Percentiles rank a stretch among this genome's conserved stretches.
phyloP scores from a whole-genome alignment of 2,888 invertebrate species.

The Balanococcus diminutus region DNA sequence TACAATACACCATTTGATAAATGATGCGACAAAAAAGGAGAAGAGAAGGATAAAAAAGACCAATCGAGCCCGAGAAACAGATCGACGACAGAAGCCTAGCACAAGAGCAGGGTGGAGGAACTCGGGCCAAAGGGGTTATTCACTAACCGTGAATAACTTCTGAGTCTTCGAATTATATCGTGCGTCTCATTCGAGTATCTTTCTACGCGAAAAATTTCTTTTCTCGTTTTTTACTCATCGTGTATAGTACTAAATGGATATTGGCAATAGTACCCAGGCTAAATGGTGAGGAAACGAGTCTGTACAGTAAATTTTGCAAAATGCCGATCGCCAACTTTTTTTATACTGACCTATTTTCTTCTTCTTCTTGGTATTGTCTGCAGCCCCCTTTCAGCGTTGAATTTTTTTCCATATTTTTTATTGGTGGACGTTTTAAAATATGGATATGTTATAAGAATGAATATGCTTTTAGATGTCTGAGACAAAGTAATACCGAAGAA shows the following conservation, averaged over 20 bases:
- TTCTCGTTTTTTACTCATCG: neutral
- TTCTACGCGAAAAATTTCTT: neutral
- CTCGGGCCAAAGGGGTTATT: neutral
- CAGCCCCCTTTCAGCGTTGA: too few relatives aligned
- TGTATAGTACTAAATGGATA: neutral
- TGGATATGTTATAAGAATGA: too few relatives aligned
- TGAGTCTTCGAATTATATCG: neutral
- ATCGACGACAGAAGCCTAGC: too few relatives aligned
- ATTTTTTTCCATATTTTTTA: too few relatives aligned
- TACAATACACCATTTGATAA: too few relatives aligned
- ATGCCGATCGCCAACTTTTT: neutral
- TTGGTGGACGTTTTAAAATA: too few relatives aligned
- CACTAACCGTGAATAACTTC: neutral
- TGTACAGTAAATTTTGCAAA: slow-evolving; percentile 4
- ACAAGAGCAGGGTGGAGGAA: too few relatives aligned
- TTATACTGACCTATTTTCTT: slow-evolving; percentile 5
- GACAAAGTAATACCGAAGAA: too few relatives aligned
- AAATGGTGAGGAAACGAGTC: neutral
- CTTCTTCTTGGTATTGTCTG: too few relatives aligned
- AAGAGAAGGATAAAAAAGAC: neutral
- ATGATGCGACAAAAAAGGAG: too few relatives aligned
- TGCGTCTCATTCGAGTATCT: neutral
- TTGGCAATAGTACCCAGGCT: neutral
- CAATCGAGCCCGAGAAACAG: neutral
- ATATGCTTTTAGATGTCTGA: too few relatives aligned